Base-by-base conservation (phyloP, 2,888 invertebrate genomes). In the Cantharis nigra region DNA sequence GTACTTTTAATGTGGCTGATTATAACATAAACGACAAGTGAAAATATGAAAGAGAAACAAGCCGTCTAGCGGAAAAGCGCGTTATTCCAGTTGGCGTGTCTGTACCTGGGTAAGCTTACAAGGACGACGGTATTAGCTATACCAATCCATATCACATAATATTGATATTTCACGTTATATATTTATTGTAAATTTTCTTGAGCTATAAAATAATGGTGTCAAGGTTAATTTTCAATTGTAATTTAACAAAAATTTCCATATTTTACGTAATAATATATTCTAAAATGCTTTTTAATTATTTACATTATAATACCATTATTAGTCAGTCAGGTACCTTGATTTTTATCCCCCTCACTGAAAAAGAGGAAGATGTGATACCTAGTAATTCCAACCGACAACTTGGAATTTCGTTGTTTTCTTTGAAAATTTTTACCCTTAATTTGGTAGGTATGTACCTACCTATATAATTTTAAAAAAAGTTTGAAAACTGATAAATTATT, bases 1-100 rank as follows among this genome's bases (percentile, higher is more conserved):
- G 62, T 69, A 74, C 67, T 74, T 77, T 77, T 69, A 77, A 73
- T 67, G 30, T 63, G 65, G 26, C 74, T 74, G 70, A 30, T 70
- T 73, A 70, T 70, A 18, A 63, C 62, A 74, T 49, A 74, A 71
- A 30, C 71, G 20, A 67, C 20, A 20, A 62, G 77, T 69, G 70
- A 75, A 78, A 79, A 78, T 79, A 78, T 79, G 77, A 79, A 78
- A 78, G 79, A 72, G 77, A 75, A 72, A 77, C 67, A 69, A 33
- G 74, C 75, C 72, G 65, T 62, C 73, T 77, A 79, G 80, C 72
- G 78, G 79, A 79, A 77, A 77, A 80, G 76, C 75, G 69, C 72
- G 70, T 80, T 77, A 80, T 80, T 80, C 77, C 79, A 71, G 78
- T 77, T 75, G 71, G 77, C 64, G 70, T 63, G 71, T 72, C 70